A percentile compares a stretch with the other conserved stretches of the same genome.
These are phyloP conservation scores for Parotocinclus haroldoi DNA, from an alignment of 2,797 vertebrate species.

Conservation along the genomic window DNA sequence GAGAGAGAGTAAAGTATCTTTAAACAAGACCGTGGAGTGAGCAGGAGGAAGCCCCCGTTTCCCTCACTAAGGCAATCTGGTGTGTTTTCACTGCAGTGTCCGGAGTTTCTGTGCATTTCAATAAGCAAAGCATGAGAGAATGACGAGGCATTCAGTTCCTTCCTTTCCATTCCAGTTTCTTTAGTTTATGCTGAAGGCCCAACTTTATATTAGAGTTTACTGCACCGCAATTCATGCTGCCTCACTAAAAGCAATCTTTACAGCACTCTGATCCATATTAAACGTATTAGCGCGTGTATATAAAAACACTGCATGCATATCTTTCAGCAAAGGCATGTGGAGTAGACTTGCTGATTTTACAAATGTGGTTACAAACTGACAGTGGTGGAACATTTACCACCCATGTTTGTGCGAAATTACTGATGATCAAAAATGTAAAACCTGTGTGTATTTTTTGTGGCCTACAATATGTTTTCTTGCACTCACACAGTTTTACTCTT, in stretches of 20 bases:
- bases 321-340: no score
- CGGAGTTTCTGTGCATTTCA: conserved; percentile 29
- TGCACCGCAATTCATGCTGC: background rate
- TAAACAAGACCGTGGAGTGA: conserved; percentile 16
- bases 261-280: background rate
- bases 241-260: background rate
- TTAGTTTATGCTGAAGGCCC: background rate
- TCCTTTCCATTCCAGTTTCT: conserved; percentile 19
- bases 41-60: conserved; percentile 10
- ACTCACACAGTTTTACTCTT: no score
- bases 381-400: no score
- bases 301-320: no score
- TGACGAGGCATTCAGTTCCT: conserved; percentile 26
- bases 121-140: conserved; percentile 15
- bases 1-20: conserved; percentile 38
- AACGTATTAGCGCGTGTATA: no score
- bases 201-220: background rate
- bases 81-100: conserved; percentile 22
- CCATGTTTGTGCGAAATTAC: no score
- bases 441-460: no score
- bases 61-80: conserved; percentile 8
- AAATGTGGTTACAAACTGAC: no score
- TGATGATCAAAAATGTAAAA: no score
- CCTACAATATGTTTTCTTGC: no score
- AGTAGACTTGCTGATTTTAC: no score